Percentiles rank a stretch among this genome's conserved stretches.
phyloP scores from a whole-genome alignment of 2,113 vertebrate species.

The Narcine bancroftii region DNA sequence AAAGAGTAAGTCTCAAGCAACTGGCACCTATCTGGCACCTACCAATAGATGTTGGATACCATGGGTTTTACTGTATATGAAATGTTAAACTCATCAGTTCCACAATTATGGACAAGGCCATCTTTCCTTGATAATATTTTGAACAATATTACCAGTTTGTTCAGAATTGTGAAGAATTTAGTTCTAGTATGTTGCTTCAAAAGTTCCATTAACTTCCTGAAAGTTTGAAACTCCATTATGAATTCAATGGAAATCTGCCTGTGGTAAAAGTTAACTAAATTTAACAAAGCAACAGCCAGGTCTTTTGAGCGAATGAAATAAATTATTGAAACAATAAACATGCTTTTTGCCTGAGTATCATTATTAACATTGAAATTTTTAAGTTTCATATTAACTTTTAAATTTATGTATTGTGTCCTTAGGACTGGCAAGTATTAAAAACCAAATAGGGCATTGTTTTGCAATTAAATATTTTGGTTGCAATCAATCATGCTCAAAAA shows the following conservation, averaged over 20 bases:
- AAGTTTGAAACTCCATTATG: background rate
- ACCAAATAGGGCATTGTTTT: background rate
- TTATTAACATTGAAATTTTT: background rate
- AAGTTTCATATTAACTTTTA: background rate
- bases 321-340: background rate
- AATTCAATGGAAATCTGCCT: background rate
- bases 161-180: background rate
- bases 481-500: background rate
- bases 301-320: background rate
- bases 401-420: background rate
- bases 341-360: background rate
- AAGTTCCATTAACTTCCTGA: background rate
- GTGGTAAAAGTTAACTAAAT: background rate
- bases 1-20: too few species aligned
- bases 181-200: background rate
- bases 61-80: too few species aligned
- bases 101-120: background rate
- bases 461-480: background rate
- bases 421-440: background rate
- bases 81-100: background rate
- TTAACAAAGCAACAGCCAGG: background rate
- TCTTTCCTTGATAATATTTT: background rate
- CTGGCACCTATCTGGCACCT: too few species aligned
- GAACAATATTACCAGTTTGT: background rate
- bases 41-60: too few species aligned